Percentiles rank a stretch among this genome's conserved stretches.
phyloP scores from a whole-genome alignment of 2,797 vertebrate species.

The Acanthiza pusilla region DNA sequence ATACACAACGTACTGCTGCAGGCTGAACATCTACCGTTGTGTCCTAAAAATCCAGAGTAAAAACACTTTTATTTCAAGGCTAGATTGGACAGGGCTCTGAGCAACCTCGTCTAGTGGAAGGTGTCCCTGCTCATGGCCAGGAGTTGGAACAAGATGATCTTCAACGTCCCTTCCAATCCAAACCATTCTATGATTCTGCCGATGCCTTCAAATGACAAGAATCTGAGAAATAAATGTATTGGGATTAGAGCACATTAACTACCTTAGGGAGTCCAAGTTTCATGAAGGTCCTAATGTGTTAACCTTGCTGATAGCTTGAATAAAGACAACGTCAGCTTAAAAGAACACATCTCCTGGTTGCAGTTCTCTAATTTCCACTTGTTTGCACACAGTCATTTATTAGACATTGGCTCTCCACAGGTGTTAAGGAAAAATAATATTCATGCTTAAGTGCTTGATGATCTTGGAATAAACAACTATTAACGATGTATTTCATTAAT shows the following conservation, averaged over 20 bases:
- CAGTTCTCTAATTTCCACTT: constrained; percentile 13
- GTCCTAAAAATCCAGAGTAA: neutral
- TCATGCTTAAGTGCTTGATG: constrained; percentile 1
- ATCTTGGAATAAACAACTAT: constrained; percentile 29
- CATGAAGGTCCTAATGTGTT: neutral
- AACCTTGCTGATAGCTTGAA: neutral
- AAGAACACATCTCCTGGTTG: neutral
- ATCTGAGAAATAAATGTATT: neutral
- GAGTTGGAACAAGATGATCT: neutral
- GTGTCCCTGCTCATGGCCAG: neutral
- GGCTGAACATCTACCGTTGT: neutral
- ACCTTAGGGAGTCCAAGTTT: neutral
- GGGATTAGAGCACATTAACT: neutral
- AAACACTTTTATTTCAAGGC: neutral
- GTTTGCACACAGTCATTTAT: constrained; percentile 9
- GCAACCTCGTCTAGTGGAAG: neutral
- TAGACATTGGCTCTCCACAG: neutral
- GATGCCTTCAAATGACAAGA: neutral
- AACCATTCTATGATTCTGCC: neutral
- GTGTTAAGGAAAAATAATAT: constrained; percentile 9
- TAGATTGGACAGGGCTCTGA: neutral
- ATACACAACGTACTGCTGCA: neutral
- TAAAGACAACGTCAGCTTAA: neutral
- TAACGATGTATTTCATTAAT: neutral
- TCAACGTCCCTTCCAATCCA: neutral